Evolutionary conservation across 2,113 vertebrate species (phyloP), one percentile per base, ranked within the genome.

Genomic region (Atractosteus spatula): DNA sequence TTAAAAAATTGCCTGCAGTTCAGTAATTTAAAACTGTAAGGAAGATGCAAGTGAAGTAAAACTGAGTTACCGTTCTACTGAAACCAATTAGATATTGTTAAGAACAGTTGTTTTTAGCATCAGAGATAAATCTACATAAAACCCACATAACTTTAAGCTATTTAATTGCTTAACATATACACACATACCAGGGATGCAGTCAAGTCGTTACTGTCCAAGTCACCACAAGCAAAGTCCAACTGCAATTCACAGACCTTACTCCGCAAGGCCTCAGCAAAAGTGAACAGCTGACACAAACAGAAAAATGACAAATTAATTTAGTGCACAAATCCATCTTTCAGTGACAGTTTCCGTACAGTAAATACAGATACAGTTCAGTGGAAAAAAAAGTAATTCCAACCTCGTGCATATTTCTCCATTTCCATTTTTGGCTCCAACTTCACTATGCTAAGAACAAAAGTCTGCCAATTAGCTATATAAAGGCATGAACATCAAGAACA

Each of bases 231-330:
- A 69, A 41, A 42, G 17, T 57, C 68, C 55, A 57, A 42, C 4
- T 69, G 54, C 7, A 51, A 55, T 29, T 57, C 68, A 56, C 5
- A 69, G 54, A 56, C 17, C 41, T 69, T 57, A 69, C 12, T 69
- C 55, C 55, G 29, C 29, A 69, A 43, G 68, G 17, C 68, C 5
- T 55, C 68, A 14, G 68, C 54, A 43, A 56, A 69, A 59, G 55
- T 12, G 55, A 42, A 57, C 41, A 69, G 29, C 68, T 69, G 55
- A 57, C 55, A 59, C 54, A 69, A 59, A 69, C 55, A 59, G 43
- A 69, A 43, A 29, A 59, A 56, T 6, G 8, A 41, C 43, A 41
- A 13, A 41, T 41, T 57, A 69, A 57, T 69, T 8, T 16, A 66
- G 17, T 16, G 54, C 7, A 29, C 8, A 68, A 54, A n/a, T 51